Conservation (phyloP, 30 jellyfish, hydroid and myxozoan species). For the Cassiopea andromeda region DNA sequence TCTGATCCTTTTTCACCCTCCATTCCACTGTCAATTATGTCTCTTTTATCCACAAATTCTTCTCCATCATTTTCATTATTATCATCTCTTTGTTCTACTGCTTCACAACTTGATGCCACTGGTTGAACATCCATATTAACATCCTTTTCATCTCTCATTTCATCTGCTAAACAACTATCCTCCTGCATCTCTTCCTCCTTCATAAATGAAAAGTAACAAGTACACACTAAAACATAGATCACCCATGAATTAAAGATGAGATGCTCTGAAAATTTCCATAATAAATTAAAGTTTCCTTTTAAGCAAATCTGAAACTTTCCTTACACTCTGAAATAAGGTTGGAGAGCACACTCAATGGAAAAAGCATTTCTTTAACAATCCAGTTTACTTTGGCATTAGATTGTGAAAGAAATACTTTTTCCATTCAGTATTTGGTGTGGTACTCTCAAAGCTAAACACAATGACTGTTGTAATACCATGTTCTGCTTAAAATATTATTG, state of each 20-base stretch:
- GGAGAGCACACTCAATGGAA: too few species aligned
- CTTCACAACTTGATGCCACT: neutral
- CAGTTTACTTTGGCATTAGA: too few species aligned
- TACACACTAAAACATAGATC: neutral
- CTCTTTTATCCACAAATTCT: slow-evolving; percentile 2
- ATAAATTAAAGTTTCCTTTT: too few species aligned
- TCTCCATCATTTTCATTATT: slow-evolving; percentile 1
- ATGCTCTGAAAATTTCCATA: neutral
- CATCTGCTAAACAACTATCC: neutral
- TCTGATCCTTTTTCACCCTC: neutral
- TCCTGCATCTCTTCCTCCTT: neutral
- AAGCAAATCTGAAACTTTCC: too few species aligned
- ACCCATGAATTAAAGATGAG: neutral
- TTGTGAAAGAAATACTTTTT: too few species aligned
- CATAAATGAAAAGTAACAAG: neutral
- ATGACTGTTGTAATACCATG: too few species aligned
- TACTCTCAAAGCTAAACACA: too few species aligned
- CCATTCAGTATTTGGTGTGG: too few species aligned
- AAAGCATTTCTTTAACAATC: too few species aligned
- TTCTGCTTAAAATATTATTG: too few species aligned
- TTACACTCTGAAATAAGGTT: too few species aligned
- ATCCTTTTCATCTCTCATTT: neutral
- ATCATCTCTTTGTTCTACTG: neutral
- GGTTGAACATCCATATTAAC: neutral
- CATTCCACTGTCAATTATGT: neutral